Evolutionary conservation across 2,113 vertebrate species (phyloP).

Genomic region (Clupea harengus): DNA sequence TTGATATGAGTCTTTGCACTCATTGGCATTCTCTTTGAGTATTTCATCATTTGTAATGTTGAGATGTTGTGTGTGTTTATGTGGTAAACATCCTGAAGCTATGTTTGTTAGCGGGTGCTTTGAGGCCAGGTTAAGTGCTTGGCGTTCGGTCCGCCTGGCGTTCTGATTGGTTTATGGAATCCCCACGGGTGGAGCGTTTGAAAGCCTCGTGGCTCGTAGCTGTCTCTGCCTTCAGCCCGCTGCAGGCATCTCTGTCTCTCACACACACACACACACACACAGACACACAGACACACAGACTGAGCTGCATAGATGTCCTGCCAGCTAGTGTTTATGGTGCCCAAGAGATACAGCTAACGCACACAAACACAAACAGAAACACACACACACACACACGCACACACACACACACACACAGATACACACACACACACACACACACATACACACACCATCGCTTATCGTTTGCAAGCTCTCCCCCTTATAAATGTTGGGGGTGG

Average conservation of each 20-base stretch:
- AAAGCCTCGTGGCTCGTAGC: not conserved
- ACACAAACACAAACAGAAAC: no score
- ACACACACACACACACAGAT: no score
- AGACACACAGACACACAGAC: not conserved
- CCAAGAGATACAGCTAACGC: no score
- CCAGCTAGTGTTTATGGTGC: no score
- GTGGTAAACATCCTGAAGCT: slow-evolving; percentile 24
- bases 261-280: not conserved
- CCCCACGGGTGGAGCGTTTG: not conserved
- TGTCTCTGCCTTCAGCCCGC: slow-evolving; percentile 29
- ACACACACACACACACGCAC: no score
- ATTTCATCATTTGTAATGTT: no score
- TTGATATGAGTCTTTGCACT: no score
- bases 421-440: no score
- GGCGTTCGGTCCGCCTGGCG: not conserved
- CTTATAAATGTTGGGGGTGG: not conserved
- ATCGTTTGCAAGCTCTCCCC: not conserved
- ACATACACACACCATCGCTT: not conserved
- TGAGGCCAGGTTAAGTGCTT: no score
- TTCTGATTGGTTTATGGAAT: slow-evolving; percentile 3
- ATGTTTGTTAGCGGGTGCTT: slow-evolving; percentile 14
- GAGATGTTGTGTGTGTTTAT: no score
- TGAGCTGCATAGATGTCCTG: not conserved
- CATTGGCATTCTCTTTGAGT: no score
- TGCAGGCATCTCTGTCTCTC: slow-evolving; percentile 19